These are phyloP conservation scores for Drosophila tsacasi DNA, from an alignment of 1,140 invertebrate species.

Conservation along the genomic window DNA sequence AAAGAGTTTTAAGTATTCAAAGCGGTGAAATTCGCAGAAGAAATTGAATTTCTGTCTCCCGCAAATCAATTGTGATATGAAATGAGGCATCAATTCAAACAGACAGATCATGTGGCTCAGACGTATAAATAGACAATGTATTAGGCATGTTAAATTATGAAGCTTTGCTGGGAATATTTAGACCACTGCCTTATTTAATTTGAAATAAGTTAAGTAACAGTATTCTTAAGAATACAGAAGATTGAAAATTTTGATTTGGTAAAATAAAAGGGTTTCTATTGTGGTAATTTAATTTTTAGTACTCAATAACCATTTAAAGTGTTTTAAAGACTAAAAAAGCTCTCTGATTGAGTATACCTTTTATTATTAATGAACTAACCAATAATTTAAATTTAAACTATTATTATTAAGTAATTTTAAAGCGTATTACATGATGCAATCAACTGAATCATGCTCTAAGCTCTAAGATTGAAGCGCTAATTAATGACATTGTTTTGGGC, in stretches of 20 bases:
- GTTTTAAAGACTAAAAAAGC: no score
- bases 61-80: conserved; percentile 21
- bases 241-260: no score
- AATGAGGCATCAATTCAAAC: not conserved
- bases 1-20: conserved; percentile 39
- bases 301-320: no score
- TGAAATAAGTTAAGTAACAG: not conserved
- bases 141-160: conserved; percentile 15
- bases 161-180: conserved; percentile 2
- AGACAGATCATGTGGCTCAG: conserved; percentile 4
- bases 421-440: not conserved
- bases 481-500: conserved; percentile 31
- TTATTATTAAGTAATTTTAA: no score
- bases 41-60: conserved; percentile 33
- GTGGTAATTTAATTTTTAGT: not conserved
- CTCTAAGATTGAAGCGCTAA: conserved; percentile 4
- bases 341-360: no score
- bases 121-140: conserved; percentile 12
- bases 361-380: no score
- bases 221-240: no score
- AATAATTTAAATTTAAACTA: not conserved
- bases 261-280: not conserved
- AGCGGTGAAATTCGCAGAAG: conserved; percentile 29
- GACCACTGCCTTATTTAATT: not conserved
- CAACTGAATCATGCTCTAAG: not conserved